A percentile compares a stretch with the other conserved stretches of the same genome.
These are phyloP conservation scores for Drosophila cracens DNA, from an alignment of 2,888 invertebrate species.

Conservation along the genomic window DNA sequence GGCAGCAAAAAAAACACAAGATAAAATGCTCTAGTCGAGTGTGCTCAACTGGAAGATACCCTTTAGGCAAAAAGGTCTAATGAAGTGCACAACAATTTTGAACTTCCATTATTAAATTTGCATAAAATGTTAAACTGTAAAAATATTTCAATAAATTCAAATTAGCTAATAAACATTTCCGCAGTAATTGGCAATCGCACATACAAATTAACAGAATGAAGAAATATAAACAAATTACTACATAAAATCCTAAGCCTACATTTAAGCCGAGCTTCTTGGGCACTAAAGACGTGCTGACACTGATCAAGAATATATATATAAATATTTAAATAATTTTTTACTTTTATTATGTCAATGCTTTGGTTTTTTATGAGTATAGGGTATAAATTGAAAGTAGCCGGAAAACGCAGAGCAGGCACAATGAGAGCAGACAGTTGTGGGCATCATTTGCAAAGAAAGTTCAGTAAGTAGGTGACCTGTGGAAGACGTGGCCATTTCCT, in stretches of 20 bases:
- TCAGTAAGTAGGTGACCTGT: conserved; percentile 23
- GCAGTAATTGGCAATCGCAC: neutral
- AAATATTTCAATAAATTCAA: neutral
- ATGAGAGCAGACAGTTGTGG: conserved; percentile 30
- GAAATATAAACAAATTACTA: neutral
- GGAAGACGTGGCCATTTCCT: neutral
- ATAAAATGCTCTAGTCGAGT: neutral
- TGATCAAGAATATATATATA: neutral
- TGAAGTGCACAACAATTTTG: neutral
- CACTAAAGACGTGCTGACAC: neutral
- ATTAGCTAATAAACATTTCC: neutral
- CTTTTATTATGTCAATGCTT: neutral
- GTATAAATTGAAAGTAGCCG: neutral
- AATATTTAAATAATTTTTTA: neutral
- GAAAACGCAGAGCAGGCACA: conserved; percentile 5
- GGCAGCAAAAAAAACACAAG: conserved; percentile 8
- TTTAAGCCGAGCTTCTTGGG: neutral
- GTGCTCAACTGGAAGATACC: conserved; percentile 1
- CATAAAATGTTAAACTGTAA: neutral
- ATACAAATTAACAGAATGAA: neutral
- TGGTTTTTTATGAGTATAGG: neutral
- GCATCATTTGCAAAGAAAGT: conserved; percentile 46
- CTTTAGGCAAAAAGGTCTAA: neutral
- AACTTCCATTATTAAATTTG: neutral
- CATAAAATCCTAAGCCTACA: neutral